phyloP scores from a whole-genome alignment of 1,140 invertebrate genomes.

The Eueides isabella region DNA sequence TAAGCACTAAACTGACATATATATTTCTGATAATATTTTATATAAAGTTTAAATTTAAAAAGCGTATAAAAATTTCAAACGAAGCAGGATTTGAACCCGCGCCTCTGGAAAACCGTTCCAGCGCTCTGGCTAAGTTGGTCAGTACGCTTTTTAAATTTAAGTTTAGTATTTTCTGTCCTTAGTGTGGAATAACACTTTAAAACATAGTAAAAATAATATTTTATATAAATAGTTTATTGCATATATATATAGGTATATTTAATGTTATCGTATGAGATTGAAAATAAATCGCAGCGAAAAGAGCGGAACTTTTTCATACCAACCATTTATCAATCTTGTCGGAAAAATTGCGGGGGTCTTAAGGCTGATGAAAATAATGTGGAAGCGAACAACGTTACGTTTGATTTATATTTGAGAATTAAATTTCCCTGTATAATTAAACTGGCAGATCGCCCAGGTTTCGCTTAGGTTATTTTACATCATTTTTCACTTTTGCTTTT shows the following conservation, averaged over 20 bases:
- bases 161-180: too few species aligned
- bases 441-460: neutral
- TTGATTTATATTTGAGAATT: constrained; percentile 49
- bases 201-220: too few species aligned
- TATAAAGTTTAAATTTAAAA: too few species aligned
- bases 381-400: constrained; percentile 39
- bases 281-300: constrained; percentile 42
- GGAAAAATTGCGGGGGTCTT: constrained; percentile 62
- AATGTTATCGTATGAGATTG: constrained; percentile 30
- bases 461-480: neutral
- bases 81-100: too few species aligned
- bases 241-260: neutral
- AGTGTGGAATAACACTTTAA: too few species aligned
- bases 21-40: too few species aligned
- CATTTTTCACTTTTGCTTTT: neutral
- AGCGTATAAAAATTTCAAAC: too few species aligned
- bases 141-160: too few species aligned
- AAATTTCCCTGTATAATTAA: neutral
- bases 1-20: too few species aligned
- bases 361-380: constrained; percentile 53
- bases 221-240: neutral
- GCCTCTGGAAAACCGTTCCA: too few species aligned
- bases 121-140: too few species aligned
- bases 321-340: constrained; percentile 61
- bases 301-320: constrained; percentile 51